A percentile compares a stretch with the other conserved stretches of the same genome.
These are phyloP conservation scores for Triops cancriformis DNA, from an alignment of 1,140 invertebrate genomes.

Conservation along the genomic window DNA sequence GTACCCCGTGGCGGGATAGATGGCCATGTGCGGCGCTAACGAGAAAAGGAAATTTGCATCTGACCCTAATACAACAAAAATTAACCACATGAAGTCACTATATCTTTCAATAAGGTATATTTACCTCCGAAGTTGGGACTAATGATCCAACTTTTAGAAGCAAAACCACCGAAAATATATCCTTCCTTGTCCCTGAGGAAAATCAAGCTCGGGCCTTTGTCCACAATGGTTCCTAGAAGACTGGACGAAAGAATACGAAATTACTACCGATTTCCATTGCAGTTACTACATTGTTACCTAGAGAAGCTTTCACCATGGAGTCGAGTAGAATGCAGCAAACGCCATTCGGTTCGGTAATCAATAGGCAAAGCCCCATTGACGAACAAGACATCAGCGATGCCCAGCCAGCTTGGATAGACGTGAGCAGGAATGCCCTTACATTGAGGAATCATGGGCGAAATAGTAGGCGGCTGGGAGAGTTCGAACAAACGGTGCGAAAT, in stretches of 20 bases:
- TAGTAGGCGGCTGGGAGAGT: neutral
- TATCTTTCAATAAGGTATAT: neutral
- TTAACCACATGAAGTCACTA: neutral
- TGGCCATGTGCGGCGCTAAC: slow-evolving; percentile 62
- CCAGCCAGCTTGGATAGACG: slow-evolving; percentile 40
- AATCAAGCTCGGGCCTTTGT: slow-evolving; percentile 66
- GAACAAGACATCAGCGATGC: slow-evolving; percentile 65
- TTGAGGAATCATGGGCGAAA: slow-evolving; percentile 17
- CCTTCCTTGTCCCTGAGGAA: slow-evolving; percentile 69
- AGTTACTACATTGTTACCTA: slow-evolving; percentile 17
- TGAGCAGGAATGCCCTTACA: slow-evolving; percentile 21
- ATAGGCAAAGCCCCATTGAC: slow-evolving; percentile 63
- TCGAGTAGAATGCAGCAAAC: slow-evolving; percentile 71
- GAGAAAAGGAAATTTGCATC: slow-evolving; percentile 72
- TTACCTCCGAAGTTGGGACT: slow-evolving; percentile 57
- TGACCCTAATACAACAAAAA: slow-evolving; percentile 45
- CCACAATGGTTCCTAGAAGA: slow-evolving; percentile 44
- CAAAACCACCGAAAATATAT: slow-evolving; percentile 82
- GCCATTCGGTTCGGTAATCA: slow-evolving; percentile 63
- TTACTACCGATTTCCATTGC: neutral
- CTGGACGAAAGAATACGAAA: slow-evolving; percentile 5
- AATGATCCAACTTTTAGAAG: slow-evolving; percentile 60
- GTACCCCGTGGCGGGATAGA: slow-evolving; percentile 66
- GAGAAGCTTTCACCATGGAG: slow-evolving; percentile 77
- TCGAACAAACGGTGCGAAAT: slow-evolving; percentile 24